Evolutionary conservation across 2,113 vertebrate genomes (phyloP).

Genomic region (Salvator merianae): DNA sequence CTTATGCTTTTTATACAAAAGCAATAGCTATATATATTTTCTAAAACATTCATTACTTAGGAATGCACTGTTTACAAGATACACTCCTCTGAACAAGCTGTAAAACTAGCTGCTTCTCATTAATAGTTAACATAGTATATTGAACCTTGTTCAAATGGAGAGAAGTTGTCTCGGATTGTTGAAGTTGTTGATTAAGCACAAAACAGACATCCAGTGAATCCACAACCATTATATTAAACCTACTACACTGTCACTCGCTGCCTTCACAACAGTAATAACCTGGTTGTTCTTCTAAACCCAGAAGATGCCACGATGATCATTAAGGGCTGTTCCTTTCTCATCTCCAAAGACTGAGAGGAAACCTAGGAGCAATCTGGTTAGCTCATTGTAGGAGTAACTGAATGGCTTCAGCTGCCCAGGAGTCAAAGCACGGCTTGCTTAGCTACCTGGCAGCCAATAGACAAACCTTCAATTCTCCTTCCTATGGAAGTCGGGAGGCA

Average conservation of each 20-base stretch:
- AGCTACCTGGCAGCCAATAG: not conserved
- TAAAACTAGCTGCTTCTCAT: constrained; percentile 24
- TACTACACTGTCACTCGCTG: not conserved
- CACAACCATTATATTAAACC: not conserved
- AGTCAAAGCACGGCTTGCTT: not conserved
- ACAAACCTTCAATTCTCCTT: not conserved
- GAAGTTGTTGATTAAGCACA: constrained; percentile 7
- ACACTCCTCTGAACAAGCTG: not conserved
- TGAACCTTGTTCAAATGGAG: constrained; percentile 28
- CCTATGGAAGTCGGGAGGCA: no score
- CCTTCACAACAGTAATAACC: not conserved
- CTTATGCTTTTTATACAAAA: not conserved
- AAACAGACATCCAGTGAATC: not conserved
- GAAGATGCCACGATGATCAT: not conserved
- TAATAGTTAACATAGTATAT: not conserved
- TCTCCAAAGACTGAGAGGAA: not conserved
- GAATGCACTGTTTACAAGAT: not conserved
- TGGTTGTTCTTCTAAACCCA: not conserved
- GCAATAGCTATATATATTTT: not conserved
- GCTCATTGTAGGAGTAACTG: not conserved
- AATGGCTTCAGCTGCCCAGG: not conserved
- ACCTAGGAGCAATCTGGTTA: not conserved
- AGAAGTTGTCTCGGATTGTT: not conserved
- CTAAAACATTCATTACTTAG: constrained; percentile 13
- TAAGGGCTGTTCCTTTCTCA: not conserved